Evolutionary conservation across 2,797 vertebrate species (phyloP), one percentile per base, ranked within the genome.

Genomic region (Lepus townsendii): DNA sequence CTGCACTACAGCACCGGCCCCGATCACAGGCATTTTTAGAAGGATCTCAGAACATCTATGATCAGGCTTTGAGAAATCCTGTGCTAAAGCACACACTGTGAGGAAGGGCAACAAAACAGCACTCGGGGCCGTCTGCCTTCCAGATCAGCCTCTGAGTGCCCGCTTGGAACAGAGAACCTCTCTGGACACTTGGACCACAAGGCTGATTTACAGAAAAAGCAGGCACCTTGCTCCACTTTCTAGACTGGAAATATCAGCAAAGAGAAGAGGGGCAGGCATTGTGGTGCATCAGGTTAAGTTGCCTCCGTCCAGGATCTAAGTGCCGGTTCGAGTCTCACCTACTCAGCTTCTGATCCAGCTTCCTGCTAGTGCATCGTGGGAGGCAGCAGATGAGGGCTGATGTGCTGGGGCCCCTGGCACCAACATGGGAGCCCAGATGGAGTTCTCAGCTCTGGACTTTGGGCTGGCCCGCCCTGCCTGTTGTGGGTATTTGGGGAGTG

Each of bases 171-270:
- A 62, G 11, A 72, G 16, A 83, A 83, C 27, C 84, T 79, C 83
- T 79, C 24, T 63, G 50, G 60, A 91, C 16, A 83, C 54, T 62
- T 91, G 20, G 6, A 92, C 32, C 24, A 32, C 7, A 82, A 52
- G 47, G 35, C 11, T 69, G 72, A 88, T 82, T 82, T 83, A 77
- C 0, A 93, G 73, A 78, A 38, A 75, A 95, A 94, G 27, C 30
- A 75, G 14, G 42, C 5, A 47, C 22, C 4, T 69, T 84, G 30
- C 22, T 14, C 52, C n/a, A 84, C 68, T 95, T 93, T 79, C 83
- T 93, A 52, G 54, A 91, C 27, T 60, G 73, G 27, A 79, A 87
- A 94, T 80, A 77, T 5, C 68, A 42, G 69, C 19, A 54, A 60
- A 82, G n/a, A 86, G 35, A 91, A 89, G 73, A 78, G 65, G 42